Evolutionary conservation across 2,888 invertebrate species (phyloP).

Genomic region (Suillia variegata): DNA sequence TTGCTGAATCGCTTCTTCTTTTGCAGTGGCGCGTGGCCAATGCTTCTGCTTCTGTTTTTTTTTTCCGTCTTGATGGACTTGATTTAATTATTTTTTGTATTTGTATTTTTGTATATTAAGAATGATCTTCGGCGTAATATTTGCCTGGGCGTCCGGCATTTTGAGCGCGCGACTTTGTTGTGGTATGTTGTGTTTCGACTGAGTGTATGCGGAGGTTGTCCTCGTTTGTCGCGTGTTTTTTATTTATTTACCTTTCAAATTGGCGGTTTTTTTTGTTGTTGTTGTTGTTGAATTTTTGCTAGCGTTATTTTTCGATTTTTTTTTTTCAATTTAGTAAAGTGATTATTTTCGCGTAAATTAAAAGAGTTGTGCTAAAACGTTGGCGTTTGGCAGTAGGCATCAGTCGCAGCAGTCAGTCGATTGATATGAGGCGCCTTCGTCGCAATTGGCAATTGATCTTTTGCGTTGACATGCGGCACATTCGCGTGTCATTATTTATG

Average conservation of each 20-base stretch:
- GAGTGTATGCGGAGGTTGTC: background rate
- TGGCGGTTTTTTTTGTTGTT: background rate
- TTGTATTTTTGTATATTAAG: no score
- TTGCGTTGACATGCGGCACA: constrained; percentile 13
- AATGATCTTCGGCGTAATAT: no score
- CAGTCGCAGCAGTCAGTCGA: background rate
- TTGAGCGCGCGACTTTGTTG: background rate
- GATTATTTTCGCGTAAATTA: background rate
- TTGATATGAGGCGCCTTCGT: constrained; percentile 4
- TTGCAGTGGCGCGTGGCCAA: background rate
- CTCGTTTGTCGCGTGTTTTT: constrained; percentile 10
- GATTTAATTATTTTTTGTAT: background rate
- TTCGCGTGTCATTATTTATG: constrained; percentile 36
- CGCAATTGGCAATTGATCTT: constrained; percentile 13
- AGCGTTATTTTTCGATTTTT: background rate
- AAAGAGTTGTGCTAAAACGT: constrained; percentile 5
- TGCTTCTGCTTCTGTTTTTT: background rate
- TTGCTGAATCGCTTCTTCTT: background rate
- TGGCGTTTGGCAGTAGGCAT: constrained; percentile 6
- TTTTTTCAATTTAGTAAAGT: background rate
- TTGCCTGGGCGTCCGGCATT: constrained; percentile 18
- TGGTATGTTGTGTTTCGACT: background rate
- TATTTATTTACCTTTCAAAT: background rate
- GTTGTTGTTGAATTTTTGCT: constrained; percentile 1
- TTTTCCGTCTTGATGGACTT: background rate